Evolutionary conservation across 2,797 vertebrate genomes (phyloP).

Genomic region (Karalla daura): DNA sequence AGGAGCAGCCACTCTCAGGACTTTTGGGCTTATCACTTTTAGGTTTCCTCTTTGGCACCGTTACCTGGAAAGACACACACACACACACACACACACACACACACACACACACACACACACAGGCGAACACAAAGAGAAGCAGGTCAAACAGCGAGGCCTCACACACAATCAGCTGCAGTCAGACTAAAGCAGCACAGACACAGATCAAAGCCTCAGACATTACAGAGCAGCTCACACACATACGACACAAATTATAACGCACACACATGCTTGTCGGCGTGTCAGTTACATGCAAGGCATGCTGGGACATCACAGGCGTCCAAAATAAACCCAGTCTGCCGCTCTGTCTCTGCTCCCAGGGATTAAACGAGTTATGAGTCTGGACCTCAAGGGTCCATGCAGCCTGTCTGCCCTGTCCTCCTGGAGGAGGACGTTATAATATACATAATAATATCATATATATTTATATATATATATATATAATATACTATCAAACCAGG

Average conservation of each 20-base stretch:
- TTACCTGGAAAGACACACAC: conserved; percentile 83
- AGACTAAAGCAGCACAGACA: not conserved
- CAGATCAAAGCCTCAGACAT: not conserved
- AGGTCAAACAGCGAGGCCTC: conserved; percentile 2
- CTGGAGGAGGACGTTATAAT: too few species aligned
- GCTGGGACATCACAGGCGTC: conserved; percentile 32
- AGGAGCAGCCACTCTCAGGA: conserved; percentile 93
- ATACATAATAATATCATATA: too few species aligned
- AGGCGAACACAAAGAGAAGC: conserved; percentile 20
- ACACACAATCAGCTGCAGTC: not conserved
- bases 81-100: conserved; percentile 1
- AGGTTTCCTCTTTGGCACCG: conserved; percentile 93
- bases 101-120: conserved; percentile 14
- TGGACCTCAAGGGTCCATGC: not conserved
- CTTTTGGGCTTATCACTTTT: conserved; percentile 90
- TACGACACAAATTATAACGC: not conserved
- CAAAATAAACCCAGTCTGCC: conserved; percentile 28
- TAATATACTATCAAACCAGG: too few species aligned
- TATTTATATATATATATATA: too few species aligned
- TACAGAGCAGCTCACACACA: not conserved
- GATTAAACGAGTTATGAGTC: conserved; percentile 21
- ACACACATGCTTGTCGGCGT: conserved; percentile 31
- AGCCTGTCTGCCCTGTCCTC: too few species aligned
- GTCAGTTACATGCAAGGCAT: conserved; percentile 25
- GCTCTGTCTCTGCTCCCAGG: not conserved